These are phyloP conservation scores for Thera britannica DNA, from an alignment of 2,888 invertebrate genomes.

Conservation along the genomic window DNA sequence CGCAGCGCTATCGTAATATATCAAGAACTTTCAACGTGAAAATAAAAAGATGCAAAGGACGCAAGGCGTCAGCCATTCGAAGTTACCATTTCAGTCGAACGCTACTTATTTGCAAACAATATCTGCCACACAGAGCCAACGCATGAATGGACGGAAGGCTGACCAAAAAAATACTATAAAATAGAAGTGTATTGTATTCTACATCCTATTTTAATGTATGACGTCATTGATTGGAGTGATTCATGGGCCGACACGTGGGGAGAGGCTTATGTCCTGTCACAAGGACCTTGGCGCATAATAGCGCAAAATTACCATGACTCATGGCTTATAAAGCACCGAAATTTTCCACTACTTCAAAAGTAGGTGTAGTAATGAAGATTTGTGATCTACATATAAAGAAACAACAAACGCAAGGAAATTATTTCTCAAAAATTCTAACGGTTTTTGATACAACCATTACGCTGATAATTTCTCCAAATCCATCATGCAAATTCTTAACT, in stretches of 20 bases:
- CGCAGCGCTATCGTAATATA: background rate
- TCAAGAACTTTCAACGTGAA: background rate
- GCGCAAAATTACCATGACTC: constrained; percentile 48
- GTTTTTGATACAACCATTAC: constrained; percentile 29
- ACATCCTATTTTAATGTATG: constrained; percentile 49
- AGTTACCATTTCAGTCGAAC: constrained; percentile 31
- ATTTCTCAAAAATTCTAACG: constrained; percentile 30
- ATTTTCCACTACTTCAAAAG: constrained; percentile 29
- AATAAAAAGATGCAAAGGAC: constrained; percentile 3
- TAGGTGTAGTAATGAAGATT: too few species aligned
- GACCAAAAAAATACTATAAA: constrained; percentile 61
- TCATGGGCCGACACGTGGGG: constrained; percentile 49
- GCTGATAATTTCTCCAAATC: constrained; percentile 25
- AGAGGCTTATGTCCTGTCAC: constrained; percentile 53
- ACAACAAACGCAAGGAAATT: constrained; percentile 10
- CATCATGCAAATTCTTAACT: constrained; percentile 24
- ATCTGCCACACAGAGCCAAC: constrained; percentile 46
- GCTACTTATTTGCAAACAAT: constrained; percentile 67
- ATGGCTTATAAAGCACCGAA: constrained; percentile 43
- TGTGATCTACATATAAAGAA: background rate
- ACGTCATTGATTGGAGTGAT: constrained; percentile 49
- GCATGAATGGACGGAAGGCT: constrained; percentile 74
- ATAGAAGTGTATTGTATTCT: constrained; percentile 47
- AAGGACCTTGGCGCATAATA: constrained; percentile 52
- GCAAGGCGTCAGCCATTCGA: background rate